These are phyloP conservation scores for Lanistes nyassanus DNA, from an alignment of 1,140 invertebrate genomes.

Conservation along the genomic window DNA sequence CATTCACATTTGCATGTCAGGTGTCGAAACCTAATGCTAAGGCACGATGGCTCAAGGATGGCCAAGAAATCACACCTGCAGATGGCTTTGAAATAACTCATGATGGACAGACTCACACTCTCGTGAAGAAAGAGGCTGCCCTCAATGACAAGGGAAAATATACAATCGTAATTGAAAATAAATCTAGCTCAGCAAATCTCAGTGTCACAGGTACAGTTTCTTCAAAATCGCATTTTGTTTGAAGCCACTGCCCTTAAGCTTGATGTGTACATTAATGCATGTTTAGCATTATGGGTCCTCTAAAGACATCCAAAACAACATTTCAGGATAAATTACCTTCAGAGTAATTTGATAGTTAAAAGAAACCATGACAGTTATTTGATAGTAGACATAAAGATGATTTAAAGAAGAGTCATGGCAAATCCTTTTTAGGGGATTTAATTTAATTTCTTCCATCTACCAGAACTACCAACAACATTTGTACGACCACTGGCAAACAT, in stretches of 20 bases:
- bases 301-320: too few species aligned
- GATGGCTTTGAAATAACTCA: conserved; percentile 46
- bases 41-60: conserved; percentile 94
- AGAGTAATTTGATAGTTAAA: too few species aligned
- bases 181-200: conserved; percentile 47
- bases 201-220: conserved; percentile 49
- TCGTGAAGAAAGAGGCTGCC: conserved; percentile 56
- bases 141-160: conserved; percentile 62
- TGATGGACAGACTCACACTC: conserved; percentile 53
- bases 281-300: background rate
- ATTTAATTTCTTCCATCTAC: conserved; percentile 18
- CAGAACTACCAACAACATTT: conserved; percentile 56
- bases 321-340: too few species aligned
- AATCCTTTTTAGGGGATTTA: background rate
- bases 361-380: too few species aligned
- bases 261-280: background rate
- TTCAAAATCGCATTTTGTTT: background rate
- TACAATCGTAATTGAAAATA: conserved; percentile 45
- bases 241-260: background rate
- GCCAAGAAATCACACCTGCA: conserved; percentile 58
- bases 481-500: conserved; percentile 55
- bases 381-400: too few species aligned
- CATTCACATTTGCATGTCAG: conserved; percentile 71
- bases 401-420: background rate
- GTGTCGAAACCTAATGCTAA: conserved; percentile 93